phyloP scores from a whole-genome alignment of 2,113 vertebrate genomes.

The Rattus norvegicus region GRCr8 NC_086019.1:140081001-140081500 shows the following conservation, averaged over 20 bases:
- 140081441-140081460: neutral
- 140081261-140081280: neutral
- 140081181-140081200: neutral
- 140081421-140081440: neutral
- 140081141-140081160: neutral
- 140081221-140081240: neutral
- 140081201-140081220: neutral
- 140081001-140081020: no score
- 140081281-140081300: neutral
- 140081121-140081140: slow-evolving; percentile 13
- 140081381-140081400: neutral
- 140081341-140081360: neutral
- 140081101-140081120: neutral
- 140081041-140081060: neutral
- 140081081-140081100: neutral
- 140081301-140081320: neutral
- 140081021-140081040: no score
- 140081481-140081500: neutral
- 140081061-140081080: neutral
- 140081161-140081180: neutral
- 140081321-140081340: slow-evolving; percentile 29
- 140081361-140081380: neutral
- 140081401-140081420: neutral
- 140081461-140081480: neutral
- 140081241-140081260: neutral